These are phyloP conservation scores for Tanypteryx hageni DNA, from an alignment of 2,888 invertebrate species.

Conservation along the genomic window DNA sequence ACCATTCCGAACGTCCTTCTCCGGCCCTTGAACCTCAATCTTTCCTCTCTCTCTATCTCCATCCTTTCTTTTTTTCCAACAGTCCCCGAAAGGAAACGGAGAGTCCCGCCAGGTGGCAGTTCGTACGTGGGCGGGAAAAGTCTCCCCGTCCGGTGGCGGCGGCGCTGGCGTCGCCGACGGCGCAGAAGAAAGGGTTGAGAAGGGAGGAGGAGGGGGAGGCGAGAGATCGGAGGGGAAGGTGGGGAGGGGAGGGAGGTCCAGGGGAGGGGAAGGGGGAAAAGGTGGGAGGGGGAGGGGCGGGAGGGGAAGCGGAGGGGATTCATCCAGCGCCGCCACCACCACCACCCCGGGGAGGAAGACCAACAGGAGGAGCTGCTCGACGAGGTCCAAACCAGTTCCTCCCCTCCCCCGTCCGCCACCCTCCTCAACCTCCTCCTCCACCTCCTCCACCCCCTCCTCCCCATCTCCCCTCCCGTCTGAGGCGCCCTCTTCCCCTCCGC, in stretches of 20 bases:
- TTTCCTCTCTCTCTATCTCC: neutral
- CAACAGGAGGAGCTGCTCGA: conserved; percentile 1
- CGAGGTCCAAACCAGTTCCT: conserved; percentile 41
- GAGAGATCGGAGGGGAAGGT: neutral
- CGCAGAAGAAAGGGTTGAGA: neutral
- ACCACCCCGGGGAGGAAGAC: conserved; percentile 43
- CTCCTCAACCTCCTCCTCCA: conserved; percentile 11
- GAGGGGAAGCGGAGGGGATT: neutral
- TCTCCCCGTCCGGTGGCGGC: conserved; percentile 47
- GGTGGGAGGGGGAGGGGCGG: neutral
- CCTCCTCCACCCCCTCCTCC: conserved; percentile 45
- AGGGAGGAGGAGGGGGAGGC: neutral
- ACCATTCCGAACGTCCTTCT: neutral
- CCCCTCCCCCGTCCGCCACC: neutral
- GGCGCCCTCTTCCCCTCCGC: conserved; percentile 39
- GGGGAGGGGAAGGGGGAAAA: neutral
- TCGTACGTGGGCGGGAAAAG: conserved; percentile 57
- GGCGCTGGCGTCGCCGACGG: conserved; percentile 56
- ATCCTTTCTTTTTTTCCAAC: neutral
- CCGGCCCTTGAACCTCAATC: neutral
- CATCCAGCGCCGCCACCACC: neutral
- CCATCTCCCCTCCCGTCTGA: conserved; percentile 38
- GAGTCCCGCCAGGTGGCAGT: conserved; percentile 53
- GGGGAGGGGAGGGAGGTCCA: neutral
- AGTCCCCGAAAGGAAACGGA: conserved; percentile 58